Base-by-base conservation (phyloP, 2,888 invertebrate genomes). In the Yponomeuta sedellus region DNA sequence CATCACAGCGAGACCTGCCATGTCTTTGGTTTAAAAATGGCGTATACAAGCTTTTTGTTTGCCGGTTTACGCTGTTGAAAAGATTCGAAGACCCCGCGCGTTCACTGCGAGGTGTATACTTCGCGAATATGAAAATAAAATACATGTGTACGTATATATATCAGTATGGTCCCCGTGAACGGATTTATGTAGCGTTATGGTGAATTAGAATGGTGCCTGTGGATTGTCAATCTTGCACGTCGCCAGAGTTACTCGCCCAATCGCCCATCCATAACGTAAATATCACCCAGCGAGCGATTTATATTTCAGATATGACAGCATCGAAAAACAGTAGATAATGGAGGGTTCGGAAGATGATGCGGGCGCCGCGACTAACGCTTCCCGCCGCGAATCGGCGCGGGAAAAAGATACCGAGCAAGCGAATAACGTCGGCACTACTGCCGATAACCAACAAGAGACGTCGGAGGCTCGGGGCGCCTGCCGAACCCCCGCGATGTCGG, bases 11-110 rank as follows among this genome's bases (percentile, higher is more conserved):
- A 85, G 84, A 86, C 87, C 89, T 90, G 90, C 89, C 90, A 89
- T 91, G 91, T 91, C 91, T 91, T 90, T 88, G 91, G 90, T 91
- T 92, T 91, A 91, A 92, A 92, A 92, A 92, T 92, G 92, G 92
- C 92, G 92, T 92, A 92, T 91, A 92, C 91, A 92, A 92, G 91
- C 92, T 92, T 92, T 92, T 92, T 92, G 92, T 92, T 92, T 90
- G 92, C 92, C 92, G 92, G 92, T 91, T 87, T 90, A 89, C 83
- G 86, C 84, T 86, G 84, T 85, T 91, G 85, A 91, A 87, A 82
- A 82, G 82, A 86, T 86, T 85, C 79, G 80, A 80, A 83, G 81
- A 83, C 83, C 83, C 81, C 78, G 85, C 81, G 82, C 81, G 80
- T 80, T 72, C 79, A 84, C 73, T 73, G 78, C 79, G 84, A 82